These are phyloP conservation scores for Chamaea fasciata DNA, from an alignment of 2,113 vertebrate species.

Conservation along the genomic window DNA sequence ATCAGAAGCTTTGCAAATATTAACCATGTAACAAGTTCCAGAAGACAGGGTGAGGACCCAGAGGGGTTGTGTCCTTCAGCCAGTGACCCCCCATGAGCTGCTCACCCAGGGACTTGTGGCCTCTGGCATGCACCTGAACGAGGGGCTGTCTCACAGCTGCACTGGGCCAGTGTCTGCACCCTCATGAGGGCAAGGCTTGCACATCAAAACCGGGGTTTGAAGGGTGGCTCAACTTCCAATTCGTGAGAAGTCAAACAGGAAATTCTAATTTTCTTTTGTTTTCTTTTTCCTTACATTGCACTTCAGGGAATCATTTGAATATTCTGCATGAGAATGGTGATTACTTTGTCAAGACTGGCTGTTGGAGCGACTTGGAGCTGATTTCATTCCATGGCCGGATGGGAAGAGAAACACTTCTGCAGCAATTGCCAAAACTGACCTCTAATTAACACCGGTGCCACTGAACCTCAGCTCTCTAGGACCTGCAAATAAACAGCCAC, in stretches of 20 bases:
- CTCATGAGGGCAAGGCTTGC: not conserved
- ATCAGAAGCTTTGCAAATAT: slow-evolving; percentile 12
- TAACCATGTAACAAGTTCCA: not conserved
- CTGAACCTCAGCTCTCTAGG: not conserved
- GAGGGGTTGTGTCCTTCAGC: not conserved
- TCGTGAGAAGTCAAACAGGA: not conserved
- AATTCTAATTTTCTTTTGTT: not conserved
- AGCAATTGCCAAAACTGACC: not conserved
- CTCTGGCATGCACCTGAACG: not conserved
- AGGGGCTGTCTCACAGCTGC: not conserved
- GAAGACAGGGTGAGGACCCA: not conserved
- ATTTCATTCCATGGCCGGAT: not conserved
- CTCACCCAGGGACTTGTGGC: not conserved
- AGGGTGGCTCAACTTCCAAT: not conserved
- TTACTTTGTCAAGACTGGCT: not conserved
- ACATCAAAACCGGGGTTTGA: not conserved
- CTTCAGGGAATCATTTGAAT: not conserved
- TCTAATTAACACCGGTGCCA: not conserved
- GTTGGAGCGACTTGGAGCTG: not conserved
- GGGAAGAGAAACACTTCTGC: not conserved
- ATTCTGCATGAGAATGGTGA: not conserved
- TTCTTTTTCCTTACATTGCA: not conserved
- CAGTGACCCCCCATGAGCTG: not conserved
- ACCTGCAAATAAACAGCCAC: not conserved
- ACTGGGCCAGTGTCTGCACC: accelerated